These are phyloP conservation scores for Rugalucina vietnamica DNA, from an alignment of 2,888 invertebrate genomes.

Conservation along the genomic window DNA sequence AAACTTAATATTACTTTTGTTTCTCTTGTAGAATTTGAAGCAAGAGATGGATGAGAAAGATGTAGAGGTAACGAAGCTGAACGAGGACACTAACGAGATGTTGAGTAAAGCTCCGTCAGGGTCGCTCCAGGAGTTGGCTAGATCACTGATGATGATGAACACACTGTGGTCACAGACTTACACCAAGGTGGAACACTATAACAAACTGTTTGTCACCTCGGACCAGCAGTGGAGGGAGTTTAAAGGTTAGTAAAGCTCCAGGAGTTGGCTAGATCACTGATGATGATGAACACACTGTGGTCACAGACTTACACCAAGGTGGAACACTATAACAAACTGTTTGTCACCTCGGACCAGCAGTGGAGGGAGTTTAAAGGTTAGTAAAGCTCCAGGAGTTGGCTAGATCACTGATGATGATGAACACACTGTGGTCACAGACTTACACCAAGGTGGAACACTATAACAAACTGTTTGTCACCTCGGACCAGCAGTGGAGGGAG, in stretches of 20 bases:
- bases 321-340: conserved; percentile 75
- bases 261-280: conserved; percentile 76
- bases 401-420: conserved; percentile 75
- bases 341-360: conserved; percentile 73
- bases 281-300: conserved; percentile 80
- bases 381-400: conserved; percentile 76
- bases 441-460: conserved; percentile 77
- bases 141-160: conserved; percentile 76
- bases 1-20: neutral
- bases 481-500: conserved; percentile 78
- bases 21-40: conserved; percentile 66
- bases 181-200: conserved; percentile 77
- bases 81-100: conserved; percentile 74
- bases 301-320: conserved; percentile 77
- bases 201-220: conserved; percentile 72
- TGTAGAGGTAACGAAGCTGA: conserved; percentile 69
- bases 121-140: conserved; percentile 76
- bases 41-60: conserved; percentile 72
- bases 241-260: conserved; percentile 74
- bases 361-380: conserved; percentile 80
- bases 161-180: conserved; percentile 79
- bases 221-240: conserved; percentile 79
- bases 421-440: conserved; percentile 79
- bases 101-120: conserved; percentile 73
- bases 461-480: conserved; percentile 71